Base-by-base conservation (phyloP, 2,113 vertebrate genomes). In the Ivindomyrus marchei region DNA sequence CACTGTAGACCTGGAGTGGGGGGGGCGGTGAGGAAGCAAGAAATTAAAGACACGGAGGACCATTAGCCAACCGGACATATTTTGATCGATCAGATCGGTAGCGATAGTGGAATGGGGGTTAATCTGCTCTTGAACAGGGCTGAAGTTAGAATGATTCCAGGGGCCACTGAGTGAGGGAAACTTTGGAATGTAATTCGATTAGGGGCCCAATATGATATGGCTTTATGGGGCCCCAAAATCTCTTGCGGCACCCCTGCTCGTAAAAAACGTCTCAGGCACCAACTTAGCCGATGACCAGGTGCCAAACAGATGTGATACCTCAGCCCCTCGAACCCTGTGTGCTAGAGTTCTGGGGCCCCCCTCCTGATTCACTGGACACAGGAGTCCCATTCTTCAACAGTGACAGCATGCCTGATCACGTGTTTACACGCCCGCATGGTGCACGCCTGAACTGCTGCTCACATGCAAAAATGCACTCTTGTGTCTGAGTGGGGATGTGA, bases 1-100 rank as follows among this genome's bases (percentile, higher is more conserved):
- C 95, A 95, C 91, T 92, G 90, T 90, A 97, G 92, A 89, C 95
- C 96, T 97, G 92, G 36, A 19, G n/a, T 13, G 46, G 6, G 49
- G 24, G 91, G 85, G 91, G 47, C 42, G 83, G 89, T 1, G 11
- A 0, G 47, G 45, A 50, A 53, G 19, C 42, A 31, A 46, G 50
- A 39, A 8, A 47, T 27, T 27, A 53, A 56, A 21, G 36, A 88
- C 15, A 42, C 50, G 1, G 15, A 6, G 8, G n/a, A n/a, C 50
- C 13, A 10, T 87, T 87, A 24, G 27, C n/a, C 47, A 27, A n/a
- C 31, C 4, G 50, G n/a, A 53, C 39, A 88, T 39, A 31, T n/a
- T 88, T 88, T 8, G 52, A 52, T 19, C 7, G 24, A 47, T 27
- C n/a, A 1, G 58, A 27, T 27, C 9, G 9, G 9, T 27, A 9